Percentiles rank a stretch among this genome's conserved stretches.
phyloP scores from a whole-genome alignment of 53 echinoderm and acorn worm genomes.

The Patiria pectinifera region DNA sequence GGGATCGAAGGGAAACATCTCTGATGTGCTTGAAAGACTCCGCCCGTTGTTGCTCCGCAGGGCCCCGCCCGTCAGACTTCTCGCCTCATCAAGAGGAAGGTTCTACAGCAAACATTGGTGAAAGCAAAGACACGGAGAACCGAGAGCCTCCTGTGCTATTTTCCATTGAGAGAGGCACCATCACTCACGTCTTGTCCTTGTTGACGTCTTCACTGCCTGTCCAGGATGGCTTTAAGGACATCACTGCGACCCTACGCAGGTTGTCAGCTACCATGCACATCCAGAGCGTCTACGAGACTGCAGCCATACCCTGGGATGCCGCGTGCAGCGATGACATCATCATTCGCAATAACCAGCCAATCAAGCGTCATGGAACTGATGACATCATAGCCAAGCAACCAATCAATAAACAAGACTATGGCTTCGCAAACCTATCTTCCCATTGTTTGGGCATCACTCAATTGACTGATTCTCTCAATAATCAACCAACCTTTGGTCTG shows the following conservation, averaged over 20 bases:
- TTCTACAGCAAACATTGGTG: neutral
- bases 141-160: constrained; percentile 39
- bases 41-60: neutral
- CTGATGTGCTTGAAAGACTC: constrained; percentile 68
- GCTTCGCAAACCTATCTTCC: neutral
- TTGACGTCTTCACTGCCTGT: constrained; percentile 29
- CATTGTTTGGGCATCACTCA: neutral
- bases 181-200: constrained; percentile 24
- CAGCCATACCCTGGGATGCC: constrained; percentile 62
- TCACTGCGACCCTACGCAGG: constrained; percentile 31
- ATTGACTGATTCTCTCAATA: neutral
- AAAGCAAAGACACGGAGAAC: neutral
- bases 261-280: constrained; percentile 56
- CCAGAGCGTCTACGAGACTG: constrained; percentile 68
- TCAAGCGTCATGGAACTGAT: constrained; percentile 42
- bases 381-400: constrained; percentile 59
- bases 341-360: constrained; percentile 51
- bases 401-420: constrained; percentile 38
- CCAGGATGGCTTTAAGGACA: constrained; percentile 33
- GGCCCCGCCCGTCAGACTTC: neutral
- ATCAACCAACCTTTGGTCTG: neutral
- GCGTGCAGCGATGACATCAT: constrained; percentile 55
- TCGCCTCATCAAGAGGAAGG: neutral
- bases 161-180: constrained; percentile 41
- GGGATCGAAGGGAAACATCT: constrained; percentile 47